phyloP scores from a whole-genome alignment of 1,140 invertebrate species.

The Gryon sp. region DNA sequence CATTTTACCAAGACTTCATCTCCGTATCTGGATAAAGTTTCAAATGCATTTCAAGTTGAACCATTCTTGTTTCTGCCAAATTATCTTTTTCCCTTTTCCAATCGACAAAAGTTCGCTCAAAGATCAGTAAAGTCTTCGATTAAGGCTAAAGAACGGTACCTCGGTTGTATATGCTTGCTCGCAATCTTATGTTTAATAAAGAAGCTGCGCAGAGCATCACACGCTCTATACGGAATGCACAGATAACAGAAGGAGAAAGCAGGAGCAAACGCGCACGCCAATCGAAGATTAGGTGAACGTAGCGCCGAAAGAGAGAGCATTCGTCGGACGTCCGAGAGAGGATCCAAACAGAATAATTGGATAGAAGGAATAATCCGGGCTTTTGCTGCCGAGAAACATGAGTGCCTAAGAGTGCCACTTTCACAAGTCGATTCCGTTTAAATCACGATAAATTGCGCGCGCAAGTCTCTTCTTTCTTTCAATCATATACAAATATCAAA shows the following conservation, averaged over 20 bases:
- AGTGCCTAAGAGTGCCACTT: slow-evolving; percentile 16
- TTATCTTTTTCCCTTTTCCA: no score
- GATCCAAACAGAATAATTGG: slow-evolving; percentile 34
- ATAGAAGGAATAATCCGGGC: slow-evolving; percentile 13
- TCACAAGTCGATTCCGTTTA: slow-evolving; percentile 27
- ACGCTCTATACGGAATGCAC: slow-evolving; percentile 25
- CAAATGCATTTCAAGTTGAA: no score
- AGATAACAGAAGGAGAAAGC: slow-evolving; percentile 55
- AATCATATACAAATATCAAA: no score
- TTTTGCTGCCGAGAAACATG: slow-evolving; percentile 3
- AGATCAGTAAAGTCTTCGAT: slow-evolving; percentile 24
- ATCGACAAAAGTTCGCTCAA: slow-evolving; percentile 11
- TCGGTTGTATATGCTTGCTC: slow-evolving; percentile 10
- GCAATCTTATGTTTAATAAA: slow-evolving; percentile 45
- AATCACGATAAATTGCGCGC: slow-evolving; percentile 5
- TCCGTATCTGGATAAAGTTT: no score
- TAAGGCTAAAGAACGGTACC: slow-evolving; percentile 60
- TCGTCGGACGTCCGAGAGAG: slow-evolving; percentile 40
- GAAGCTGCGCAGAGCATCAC: slow-evolving; percentile 13
- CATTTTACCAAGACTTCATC: no score
- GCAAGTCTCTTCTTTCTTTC: no score
- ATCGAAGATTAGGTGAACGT: slow-evolving; percentile 46
- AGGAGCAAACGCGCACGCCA: background rate
- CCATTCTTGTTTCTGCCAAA: no score
- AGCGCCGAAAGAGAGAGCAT: slow-evolving; percentile 56